phyloP scores from a whole-genome alignment of 2,797 vertebrate genomes.

The Pangasius djambal region DNA sequence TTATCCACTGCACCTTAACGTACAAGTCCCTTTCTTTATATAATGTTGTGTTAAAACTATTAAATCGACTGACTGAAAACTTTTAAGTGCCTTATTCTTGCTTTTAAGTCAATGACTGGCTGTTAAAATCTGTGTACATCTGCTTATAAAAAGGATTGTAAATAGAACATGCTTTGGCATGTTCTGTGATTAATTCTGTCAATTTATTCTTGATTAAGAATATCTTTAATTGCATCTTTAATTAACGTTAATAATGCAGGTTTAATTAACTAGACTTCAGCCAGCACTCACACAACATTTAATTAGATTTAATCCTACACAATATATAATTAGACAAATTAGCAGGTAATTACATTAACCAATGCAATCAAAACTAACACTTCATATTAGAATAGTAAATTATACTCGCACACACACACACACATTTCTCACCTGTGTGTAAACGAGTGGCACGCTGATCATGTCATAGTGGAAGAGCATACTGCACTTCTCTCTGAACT shows the following conservation, averaged over 20 bases:
- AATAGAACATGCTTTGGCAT: not conserved
- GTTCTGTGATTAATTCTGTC: not conserved
- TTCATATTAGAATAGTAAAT: not conserved
- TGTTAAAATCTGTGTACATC: not conserved
- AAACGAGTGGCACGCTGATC: slow-evolving; percentile 90
- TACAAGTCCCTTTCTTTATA: not conserved
- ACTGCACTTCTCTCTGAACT: slow-evolving; percentile 87
- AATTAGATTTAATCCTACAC: too few relatives aligned
- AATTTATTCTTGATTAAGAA: not conserved
- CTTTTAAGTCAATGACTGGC: not conserved
- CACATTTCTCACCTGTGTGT: slow-evolving; percentile 82
- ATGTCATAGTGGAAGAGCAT: slow-evolving; percentile 95
- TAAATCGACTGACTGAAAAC: not conserved
- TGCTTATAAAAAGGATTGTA: not conserved
- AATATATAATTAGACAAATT: not conserved
- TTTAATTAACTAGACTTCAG: not conserved
- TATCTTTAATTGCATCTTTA: not conserved
- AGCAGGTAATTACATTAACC: not conserved
- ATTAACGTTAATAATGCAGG: not conserved
- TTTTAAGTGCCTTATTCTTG: not conserved
- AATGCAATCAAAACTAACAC: not conserved
- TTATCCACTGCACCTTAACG: not conserved
- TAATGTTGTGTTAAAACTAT: not conserved
- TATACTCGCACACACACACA: not conserved
- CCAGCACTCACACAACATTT: not conserved